Conservation (phyloP, 2,113 vertebrate genomes). For the Labrus mixtus region DNA sequence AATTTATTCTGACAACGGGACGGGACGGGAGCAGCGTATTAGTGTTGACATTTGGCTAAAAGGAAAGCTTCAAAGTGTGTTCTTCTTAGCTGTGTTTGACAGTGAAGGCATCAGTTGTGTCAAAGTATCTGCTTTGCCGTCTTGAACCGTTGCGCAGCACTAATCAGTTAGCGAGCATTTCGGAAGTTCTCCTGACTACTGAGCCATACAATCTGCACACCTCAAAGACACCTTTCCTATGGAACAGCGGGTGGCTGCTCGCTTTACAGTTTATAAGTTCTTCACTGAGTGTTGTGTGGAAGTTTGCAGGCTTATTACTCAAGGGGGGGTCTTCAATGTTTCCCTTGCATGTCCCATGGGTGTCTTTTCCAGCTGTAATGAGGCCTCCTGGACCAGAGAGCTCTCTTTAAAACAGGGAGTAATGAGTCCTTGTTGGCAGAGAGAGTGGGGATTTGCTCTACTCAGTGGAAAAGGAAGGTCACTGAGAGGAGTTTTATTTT, state of each 20-base stretch:
- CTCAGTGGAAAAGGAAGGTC: slow-evolving; percentile 83
- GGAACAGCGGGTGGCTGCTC: slow-evolving; percentile 76
- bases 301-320: slow-evolving; percentile 84
- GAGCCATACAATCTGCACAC: slow-evolving; percentile 77
- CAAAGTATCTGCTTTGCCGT: slow-evolving; percentile 69
- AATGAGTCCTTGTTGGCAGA: slow-evolving; percentile 84
- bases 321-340: slow-evolving; percentile 81
- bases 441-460: slow-evolving; percentile 81
- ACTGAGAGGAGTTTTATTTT: slow-evolving; percentile 84
- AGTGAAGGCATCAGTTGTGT: slow-evolving; percentile 73
- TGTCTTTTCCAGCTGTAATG: slow-evolving; percentile 87
- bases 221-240: slow-evolving; percentile 84
- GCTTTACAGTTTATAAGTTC: slow-evolving; percentile 76
- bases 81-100: slow-evolving; percentile 66
- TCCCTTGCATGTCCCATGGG: slow-evolving; percentile 83
- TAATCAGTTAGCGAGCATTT: slow-evolving; percentile 78
- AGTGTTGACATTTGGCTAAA: slow-evolving; percentile 63
- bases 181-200: slow-evolving; percentile 69
- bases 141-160: slow-evolving; percentile 71
- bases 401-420: slow-evolving; percentile 83
- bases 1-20: slow-evolving; percentile 58
- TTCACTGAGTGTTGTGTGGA: slow-evolving; percentile 78
- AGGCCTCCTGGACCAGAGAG: slow-evolving; percentile 84
- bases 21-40: slow-evolving; percentile 44
- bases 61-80: slow-evolving; percentile 59